phyloP scores from a whole-genome alignment of 1,140 invertebrate genomes.

The Leptinotarsa defecta region DNA sequence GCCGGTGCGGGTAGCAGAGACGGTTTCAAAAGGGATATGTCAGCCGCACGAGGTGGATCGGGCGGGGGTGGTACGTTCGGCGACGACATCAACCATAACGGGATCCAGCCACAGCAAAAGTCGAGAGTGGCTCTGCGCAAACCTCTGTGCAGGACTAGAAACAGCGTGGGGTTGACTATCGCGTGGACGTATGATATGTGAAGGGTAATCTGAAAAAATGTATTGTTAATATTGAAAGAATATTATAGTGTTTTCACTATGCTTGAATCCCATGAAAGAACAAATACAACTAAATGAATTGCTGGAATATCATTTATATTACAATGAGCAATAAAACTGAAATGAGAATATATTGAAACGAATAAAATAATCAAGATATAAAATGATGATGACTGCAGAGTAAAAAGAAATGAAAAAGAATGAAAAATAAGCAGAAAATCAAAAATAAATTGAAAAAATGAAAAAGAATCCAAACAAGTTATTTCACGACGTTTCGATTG shows the following conservation, averaged over 20 bases:
- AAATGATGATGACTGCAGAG: no score
- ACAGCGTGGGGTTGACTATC: constrained; percentile 82
- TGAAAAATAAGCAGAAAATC: no score
- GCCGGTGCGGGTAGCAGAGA: constrained; percentile 59
- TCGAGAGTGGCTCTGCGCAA: constrained; percentile 72
- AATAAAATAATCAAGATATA: no score
- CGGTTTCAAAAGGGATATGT: constrained; percentile 60
- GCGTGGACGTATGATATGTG: constrained; percentile 88
- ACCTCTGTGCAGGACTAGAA: constrained; percentile 77
- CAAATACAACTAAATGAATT: no score
- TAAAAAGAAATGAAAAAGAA: no score
- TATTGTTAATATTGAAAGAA: background rate
- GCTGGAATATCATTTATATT: no score
- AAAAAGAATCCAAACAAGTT: no score
- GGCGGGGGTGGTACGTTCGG: constrained; percentile 54
- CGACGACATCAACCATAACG: constrained; percentile 59
- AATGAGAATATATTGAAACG: no score
- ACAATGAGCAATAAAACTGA: no score
- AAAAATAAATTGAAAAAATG: no score
- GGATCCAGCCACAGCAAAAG: constrained; percentile 73
- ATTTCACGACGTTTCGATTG: no score
- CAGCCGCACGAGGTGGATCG: constrained; percentile 56
- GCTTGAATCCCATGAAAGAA: no score
- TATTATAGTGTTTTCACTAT: background rate
- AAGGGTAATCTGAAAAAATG: constrained; percentile 72